phyloP scores from a whole-genome alignment of 2,888 invertebrate species.

The Strigamia crassipes region DNA sequence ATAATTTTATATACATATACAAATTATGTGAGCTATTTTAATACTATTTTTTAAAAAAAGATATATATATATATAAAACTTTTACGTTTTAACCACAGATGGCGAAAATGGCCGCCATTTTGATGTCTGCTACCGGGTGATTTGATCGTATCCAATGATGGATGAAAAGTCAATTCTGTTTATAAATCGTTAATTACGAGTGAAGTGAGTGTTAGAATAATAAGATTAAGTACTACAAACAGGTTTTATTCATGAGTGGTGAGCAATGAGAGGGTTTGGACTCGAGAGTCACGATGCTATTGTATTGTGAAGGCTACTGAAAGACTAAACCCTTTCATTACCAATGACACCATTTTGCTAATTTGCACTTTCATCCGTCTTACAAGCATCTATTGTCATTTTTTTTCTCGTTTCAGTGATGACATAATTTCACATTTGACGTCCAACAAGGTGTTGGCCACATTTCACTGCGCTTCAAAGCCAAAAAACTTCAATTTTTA shows the following conservation, averaged over 20 bases:
- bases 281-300: not conserved
- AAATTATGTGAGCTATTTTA: not conserved
- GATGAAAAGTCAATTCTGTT: not conserved
- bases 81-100: not conserved
- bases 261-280: not conserved
- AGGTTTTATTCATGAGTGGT: not conserved
- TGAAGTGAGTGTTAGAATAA: no score
- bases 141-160: no score
- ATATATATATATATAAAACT: not conserved
- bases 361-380: not conserved
- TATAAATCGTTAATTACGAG: not conserved
- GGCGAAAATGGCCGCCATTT: not conserved
- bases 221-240: not conserved
- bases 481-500: not conserved
- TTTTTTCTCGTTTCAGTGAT: not conserved
- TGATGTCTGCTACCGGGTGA: not conserved
- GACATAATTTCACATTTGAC: conserved; percentile 12
- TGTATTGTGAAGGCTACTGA: conserved; percentile 30
- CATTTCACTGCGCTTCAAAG: not conserved
- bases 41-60: not conserved
- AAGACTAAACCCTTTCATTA: conserved; percentile 25
- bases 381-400: conserved; percentile 10
- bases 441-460: not conserved
- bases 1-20: conserved; percentile 12
- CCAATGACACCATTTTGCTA: conserved; percentile 31